Evolutionary conservation across 2,113 vertebrate species (phyloP), one percentile per base, ranked within the genome.

Genomic region (Mystacornis crossleyi): DNA sequence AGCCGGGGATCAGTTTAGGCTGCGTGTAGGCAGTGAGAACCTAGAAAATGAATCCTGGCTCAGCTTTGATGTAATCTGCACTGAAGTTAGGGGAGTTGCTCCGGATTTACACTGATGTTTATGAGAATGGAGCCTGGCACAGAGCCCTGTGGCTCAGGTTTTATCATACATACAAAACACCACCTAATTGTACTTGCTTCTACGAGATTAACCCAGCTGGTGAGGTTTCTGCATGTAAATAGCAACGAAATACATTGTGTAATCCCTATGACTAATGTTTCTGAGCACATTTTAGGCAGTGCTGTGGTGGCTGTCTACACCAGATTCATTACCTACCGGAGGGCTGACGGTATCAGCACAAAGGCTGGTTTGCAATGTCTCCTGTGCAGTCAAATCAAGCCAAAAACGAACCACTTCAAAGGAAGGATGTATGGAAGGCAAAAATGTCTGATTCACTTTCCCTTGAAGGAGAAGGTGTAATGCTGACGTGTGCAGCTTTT

Each of bases 121-220:
- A 77, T 43, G 80, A 92, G 51, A 90, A 62, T 0, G 2, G 54
- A 81, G 64, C 43, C 73, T 93, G 92, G 96, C 51, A 0, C 81
- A 51, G 60, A 73, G 79, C 93, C 93, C 73, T 17, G 24, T 69
- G 86, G 74, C 61, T 92, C 85, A 65, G 57, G 29, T 66, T 87
- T 54, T 90, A 36, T 67, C 71, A 78, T 55, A 80, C 66, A 26
- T 65, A 80, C 21, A 66, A 89, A 96, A 95, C 82, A 91, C 18
- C 82, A 86, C 61, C 43, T 88, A 86, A 89, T 38, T 93, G 79
- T 95, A 73, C 82, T 81, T 86, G 79, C 72, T 89, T 88, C 88
- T 93, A 86, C 95, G 96, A 86, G 92, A 94, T 89, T 71, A 93
- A 86, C 72, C 47, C 38, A 21, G 64, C 62, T 90, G 90, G 34